These are phyloP conservation scores for Chaetodon trifascialis DNA, from an alignment of 2,113 vertebrate genomes.

Conservation along the genomic window DNA sequence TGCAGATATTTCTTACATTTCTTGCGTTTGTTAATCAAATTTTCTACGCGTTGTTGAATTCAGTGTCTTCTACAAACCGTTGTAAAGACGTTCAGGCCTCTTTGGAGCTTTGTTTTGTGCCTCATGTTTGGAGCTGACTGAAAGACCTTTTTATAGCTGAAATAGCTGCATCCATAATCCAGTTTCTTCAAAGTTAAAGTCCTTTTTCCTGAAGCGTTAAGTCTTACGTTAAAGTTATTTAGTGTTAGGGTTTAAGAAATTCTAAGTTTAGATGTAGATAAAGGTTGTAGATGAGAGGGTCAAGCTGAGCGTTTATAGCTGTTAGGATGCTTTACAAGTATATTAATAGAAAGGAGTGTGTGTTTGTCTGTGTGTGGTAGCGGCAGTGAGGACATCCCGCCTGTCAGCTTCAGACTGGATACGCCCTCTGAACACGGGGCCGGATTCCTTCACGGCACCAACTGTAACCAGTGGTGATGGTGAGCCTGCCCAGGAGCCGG, in stretches of 20 bases:
- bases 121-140: no score
- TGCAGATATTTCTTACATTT: no score
- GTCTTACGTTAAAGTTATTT: not conserved
- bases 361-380: conserved; percentile 44
- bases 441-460: conserved; percentile 55
- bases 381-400: conserved; percentile 21
- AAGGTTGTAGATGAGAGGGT: not conserved
- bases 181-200: no score
- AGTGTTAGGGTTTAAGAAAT: not conserved
- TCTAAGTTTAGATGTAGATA: not conserved
- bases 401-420: conserved; percentile 45
- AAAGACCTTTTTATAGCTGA: no score
- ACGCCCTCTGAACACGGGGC: conserved; percentile 30
- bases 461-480: conserved; percentile 67
- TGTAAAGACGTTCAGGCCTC: no score
- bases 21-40: no score
- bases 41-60: no score
- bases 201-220: no score
- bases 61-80: no score
- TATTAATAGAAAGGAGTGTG: not conserved
- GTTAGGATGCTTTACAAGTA: not conserved
- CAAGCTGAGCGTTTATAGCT: not conserved
- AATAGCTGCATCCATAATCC: no score
- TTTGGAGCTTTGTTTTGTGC: no score
- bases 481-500: conserved; percentile 44